A percentile compares a stretch with the other conserved stretches of the same genome.
Evolutionary conservation across 2,113 vertebrate genomes (phyloP).

Genomic region (Oryzias javanicus): DNA sequence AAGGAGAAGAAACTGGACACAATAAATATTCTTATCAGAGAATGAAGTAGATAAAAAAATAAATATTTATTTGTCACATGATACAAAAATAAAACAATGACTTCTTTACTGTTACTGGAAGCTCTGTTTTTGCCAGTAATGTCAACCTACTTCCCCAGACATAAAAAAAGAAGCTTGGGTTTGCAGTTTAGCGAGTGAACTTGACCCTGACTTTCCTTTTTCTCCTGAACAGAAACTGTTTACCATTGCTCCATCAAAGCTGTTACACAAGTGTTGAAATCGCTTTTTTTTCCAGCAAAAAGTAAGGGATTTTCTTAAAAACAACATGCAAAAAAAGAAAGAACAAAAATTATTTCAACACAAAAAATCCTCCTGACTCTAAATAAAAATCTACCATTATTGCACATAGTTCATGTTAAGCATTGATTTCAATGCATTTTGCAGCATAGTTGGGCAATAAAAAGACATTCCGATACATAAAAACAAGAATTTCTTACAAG

Average conservation of each 20-base stretch:
- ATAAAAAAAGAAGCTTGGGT: neutral
- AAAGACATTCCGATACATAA: neutral
- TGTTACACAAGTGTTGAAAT: too few species aligned
- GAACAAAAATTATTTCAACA: neutral
- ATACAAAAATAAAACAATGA: neutral
- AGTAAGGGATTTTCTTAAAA: too few species aligned
- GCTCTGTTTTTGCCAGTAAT: slow-evolving; percentile 42
- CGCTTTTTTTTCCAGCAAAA: too few species aligned
- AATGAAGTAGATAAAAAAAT: slow-evolving; percentile 1
- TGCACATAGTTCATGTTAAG: neutral
- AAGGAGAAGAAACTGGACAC: too few species aligned
- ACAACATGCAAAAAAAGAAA: neutral
- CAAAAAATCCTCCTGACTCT: too few species aligned
- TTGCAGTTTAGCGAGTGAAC: slow-evolving; percentile 5
- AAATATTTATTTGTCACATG: too few species aligned
- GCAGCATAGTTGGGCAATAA: slow-evolving; percentile 23
- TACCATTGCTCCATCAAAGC: too few species aligned
- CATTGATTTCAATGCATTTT: neutral
- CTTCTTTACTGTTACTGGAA: neutral
- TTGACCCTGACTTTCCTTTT: slow-evolving; percentile 8
- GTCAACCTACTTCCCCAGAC: slow-evolving; percentile 31
- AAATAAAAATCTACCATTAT: slow-evolving; percentile 10
- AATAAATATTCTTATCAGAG: neutral
- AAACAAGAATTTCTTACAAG: neutral
- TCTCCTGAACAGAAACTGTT: neutral